Evolutionary conservation across 1,140 invertebrate genomes (phyloP), one percentile per base, ranked within the genome.

Genomic region (Dryas iulia): DNA sequence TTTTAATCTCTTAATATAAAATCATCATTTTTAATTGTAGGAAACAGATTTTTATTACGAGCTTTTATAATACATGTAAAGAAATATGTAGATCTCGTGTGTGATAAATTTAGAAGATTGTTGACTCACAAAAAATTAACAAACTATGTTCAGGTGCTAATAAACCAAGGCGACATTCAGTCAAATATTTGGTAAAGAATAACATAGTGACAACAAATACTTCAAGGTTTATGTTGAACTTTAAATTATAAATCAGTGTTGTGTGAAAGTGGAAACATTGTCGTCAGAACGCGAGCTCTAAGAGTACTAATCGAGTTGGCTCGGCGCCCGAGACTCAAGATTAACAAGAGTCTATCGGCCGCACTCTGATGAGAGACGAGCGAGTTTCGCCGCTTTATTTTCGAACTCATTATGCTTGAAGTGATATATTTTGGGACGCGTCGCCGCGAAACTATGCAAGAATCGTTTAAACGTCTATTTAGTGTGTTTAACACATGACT

Each of bases 361-460:
- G 74, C 78, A 74, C 75, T 81, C 77, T 64, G 85, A 82, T 78
- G 79, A 86, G 76, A 82, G 84, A 83, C 82, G 79, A 86, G 61
- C 80, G 79, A 84, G 77, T 86, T 82, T 79, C 83, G 82, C 74
- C 77, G 77, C 82, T 91, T 89, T 90, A 91, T 91, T 91, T 91
- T 89, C 79, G 84, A 82, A 83, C 84, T 89, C 86, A 89, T 89
- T 91, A 91, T 89, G 81, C 82, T 82, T 77, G 73, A 82, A 89
- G 85, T 88, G 87, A 89, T 91, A 87, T 89, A 91, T 91, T 91
- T 89, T 85, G 72, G 75, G 73, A 74, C 76, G 72, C 77, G 75
- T 70, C 63, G 72, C 72, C 70, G 73, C 71, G 71, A 78, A 71
- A 74, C 60, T 39, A 39, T 39, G 33, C 33, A 21, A 21, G 39